phyloP scores from a whole-genome alignment of 2,113 vertebrate species.

The Gobius niger region DNA sequence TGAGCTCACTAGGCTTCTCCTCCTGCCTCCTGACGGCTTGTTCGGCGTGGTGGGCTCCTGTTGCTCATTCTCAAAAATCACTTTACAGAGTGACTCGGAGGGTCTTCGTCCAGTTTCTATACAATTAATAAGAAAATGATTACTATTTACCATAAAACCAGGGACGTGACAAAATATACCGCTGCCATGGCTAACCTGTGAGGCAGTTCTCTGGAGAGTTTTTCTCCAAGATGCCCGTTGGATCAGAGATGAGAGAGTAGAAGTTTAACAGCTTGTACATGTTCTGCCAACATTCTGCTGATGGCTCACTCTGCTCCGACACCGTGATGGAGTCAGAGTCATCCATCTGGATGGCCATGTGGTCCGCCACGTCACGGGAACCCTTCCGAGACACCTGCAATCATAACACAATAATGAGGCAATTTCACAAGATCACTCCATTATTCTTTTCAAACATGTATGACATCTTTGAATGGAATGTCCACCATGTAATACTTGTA shows the following conservation, averaged over 20 bases:
- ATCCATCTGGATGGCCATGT: conserved; percentile 95
- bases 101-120: conserved; percentile 79
- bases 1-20: conserved; percentile 86
- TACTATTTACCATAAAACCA: background rate
- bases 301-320: conserved; percentile 97
- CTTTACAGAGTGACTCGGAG: conserved; percentile 84
- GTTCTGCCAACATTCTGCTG: conserved; percentile 98
- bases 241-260: conserved; percentile 98
- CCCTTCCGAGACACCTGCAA: conserved; percentile 88
- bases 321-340: conserved; percentile 98
- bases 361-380: conserved; percentile 95
- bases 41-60: conserved; percentile 80
- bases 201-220: conserved; percentile 86
- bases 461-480: background rate
- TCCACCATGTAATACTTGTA: background rate
- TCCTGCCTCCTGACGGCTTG: conserved; percentile 69
- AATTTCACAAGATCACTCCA: background rate
- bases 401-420: background rate
- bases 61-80: conserved; percentile 93
- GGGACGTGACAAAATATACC: background rate
- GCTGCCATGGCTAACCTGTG: conserved; percentile 77
- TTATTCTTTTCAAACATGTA: background rate
- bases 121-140: background rate
- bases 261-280: conserved; percentile 99
- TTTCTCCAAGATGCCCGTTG: conserved; percentile 95